Evolutionary conservation across 2,888 invertebrate genomes (phyloP).

Genomic region (Aricia artaxerxes): DNA sequence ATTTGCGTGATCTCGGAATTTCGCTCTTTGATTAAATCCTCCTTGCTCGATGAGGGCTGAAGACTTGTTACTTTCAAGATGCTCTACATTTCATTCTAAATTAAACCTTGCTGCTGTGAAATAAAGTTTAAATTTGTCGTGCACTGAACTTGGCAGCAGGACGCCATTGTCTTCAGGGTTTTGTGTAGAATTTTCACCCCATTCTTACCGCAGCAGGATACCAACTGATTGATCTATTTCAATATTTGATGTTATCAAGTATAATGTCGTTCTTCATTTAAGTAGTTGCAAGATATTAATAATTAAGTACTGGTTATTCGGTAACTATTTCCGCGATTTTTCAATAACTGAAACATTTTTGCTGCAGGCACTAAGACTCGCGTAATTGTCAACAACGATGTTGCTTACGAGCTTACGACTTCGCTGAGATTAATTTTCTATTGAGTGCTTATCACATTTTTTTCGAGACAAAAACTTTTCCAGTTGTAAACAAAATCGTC

Average conservation of each 20-base stretch:
- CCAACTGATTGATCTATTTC: neutral
- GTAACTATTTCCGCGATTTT: too few species aligned
- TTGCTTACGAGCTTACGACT: too few species aligned
- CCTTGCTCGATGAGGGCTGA: conserved; percentile 3
- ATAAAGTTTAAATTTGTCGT: neutral
- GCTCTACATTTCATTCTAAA: neutral
- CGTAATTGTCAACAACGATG: too few species aligned
- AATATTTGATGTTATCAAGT: conserved; percentile 2
- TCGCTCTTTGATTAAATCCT: conserved; percentile 1
- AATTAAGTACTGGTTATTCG: neutral
- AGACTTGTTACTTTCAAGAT: conserved; percentile 13
- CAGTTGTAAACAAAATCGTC: too few species aligned
- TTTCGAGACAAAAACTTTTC: too few species aligned
- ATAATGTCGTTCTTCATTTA: neutral
- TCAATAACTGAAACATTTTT: too few species aligned
- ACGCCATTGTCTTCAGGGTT: conserved; percentile 3
- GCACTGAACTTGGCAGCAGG: neutral
- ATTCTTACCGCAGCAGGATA: neutral
- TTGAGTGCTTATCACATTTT: too few species aligned
- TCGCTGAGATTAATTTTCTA: too few species aligned
- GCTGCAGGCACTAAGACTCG: too few species aligned
- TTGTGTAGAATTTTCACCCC: neutral
- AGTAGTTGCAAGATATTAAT: neutral
- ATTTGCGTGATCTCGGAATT: conserved; percentile 16
- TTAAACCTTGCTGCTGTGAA: neutral